phyloP scores from a whole-genome alignment of 1,140 invertebrate genomes.

The Ylistrum balloti region DNA sequence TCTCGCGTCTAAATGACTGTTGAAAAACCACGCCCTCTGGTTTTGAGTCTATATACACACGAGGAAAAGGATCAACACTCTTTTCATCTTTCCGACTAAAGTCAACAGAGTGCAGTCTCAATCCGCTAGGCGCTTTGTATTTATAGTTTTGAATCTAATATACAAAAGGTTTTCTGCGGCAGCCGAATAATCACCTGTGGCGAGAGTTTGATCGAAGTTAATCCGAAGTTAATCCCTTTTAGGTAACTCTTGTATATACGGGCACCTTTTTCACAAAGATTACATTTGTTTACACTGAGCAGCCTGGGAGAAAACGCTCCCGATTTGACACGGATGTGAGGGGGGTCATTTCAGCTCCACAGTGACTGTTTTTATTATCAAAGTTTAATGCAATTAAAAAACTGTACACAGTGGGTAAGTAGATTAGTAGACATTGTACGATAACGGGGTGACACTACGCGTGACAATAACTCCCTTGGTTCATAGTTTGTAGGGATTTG shows the following conservation, averaged over 20 bases:
- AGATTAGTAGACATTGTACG: not conserved
- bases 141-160: not conserved
- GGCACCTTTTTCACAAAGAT: not conserved
- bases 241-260: constrained; percentile 22
- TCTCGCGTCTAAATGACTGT: constrained; percentile 33
- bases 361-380: not conserved
- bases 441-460: not conserved
- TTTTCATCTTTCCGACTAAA: constrained; percentile 18
- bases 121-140: not conserved
- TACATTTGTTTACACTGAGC: not conserved
- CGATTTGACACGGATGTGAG: not conserved
- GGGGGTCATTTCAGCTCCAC: not conserved
- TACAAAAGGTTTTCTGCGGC: not conserved
- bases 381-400: constrained; percentile 36
- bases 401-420: constrained; percentile 10
- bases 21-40: constrained; percentile 24
- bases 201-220: constrained; percentile 38
- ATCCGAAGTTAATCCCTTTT: constrained; percentile 30
- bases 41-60: constrained; percentile 13
- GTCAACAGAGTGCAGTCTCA: constrained; percentile 37
- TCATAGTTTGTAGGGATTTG: not conserved
- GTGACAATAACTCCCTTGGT: constrained; percentile 22
- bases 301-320: not conserved
- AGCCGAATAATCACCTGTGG: constrained; percentile 27
- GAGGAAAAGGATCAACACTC: not conserved